Evolutionary conservation across 2,888 invertebrate genomes (phyloP).

Genomic region (Girardia tigrina): DNA sequence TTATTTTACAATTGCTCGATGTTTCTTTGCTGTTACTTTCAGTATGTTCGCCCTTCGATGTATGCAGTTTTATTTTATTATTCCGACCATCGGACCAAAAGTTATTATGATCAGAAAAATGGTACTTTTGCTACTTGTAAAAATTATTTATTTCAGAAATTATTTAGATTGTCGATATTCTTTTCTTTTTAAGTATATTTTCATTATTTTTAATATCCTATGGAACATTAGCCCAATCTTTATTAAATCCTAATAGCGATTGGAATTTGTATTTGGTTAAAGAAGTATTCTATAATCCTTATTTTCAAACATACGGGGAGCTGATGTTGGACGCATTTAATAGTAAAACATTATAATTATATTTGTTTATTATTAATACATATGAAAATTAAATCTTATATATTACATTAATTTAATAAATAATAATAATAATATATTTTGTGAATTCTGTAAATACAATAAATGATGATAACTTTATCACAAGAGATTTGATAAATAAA

Average conservation of each 20-base stretch:
- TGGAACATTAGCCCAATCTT: background rate
- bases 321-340: background rate
- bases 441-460: too few relatives aligned
- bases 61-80: conserved; percentile 46
- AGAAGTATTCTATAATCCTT: background rate
- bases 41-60: conserved; percentile 45
- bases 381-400: too few relatives aligned
- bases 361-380: background rate
- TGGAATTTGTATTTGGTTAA: background rate
- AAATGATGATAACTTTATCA: too few relatives aligned
- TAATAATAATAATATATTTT: too few relatives aligned
- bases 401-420: too few relatives aligned
- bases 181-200: conserved; percentile 19
- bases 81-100: conserved; percentile 48
- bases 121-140: conserved; percentile 41
- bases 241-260: background rate
- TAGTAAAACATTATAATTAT: background rate
- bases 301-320: background rate
- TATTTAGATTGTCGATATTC: too few relatives aligned
- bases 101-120: conserved; percentile 50
- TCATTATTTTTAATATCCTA: background rate
- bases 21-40: conserved; percentile 44
- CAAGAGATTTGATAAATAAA: too few relatives aligned
- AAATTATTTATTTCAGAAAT: too few relatives aligned
- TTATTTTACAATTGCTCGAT: conserved; percentile 42